A percentile compares a stretch with the other conserved stretches of the same genome.
Evolutionary conservation across 2,797 vertebrate genomes (phyloP).

Genomic region (Phoeniculus purpureus): DNA sequence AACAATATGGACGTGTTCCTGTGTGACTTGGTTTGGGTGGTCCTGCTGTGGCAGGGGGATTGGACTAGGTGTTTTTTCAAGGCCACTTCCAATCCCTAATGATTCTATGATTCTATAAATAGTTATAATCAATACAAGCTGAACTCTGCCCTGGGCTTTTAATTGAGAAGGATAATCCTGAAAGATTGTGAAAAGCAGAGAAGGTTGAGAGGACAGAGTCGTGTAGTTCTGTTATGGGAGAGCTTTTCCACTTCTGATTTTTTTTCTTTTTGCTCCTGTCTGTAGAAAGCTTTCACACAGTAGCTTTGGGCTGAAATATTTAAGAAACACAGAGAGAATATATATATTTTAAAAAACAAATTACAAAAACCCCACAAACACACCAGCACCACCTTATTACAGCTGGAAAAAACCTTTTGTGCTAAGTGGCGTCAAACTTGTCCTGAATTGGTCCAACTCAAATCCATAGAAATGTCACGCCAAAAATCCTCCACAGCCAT

Average conservation of each 20-base stretch:
- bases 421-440: neutral
- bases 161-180: neutral
- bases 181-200: neutral
- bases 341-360: neutral
- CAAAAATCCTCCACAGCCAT: neutral
- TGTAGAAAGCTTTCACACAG: neutral
- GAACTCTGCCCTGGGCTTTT: neutral
- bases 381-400: neutral
- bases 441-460: neutral
- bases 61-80: no score
- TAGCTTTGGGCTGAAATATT: neutral
- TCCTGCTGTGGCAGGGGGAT: no score
- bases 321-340: neutral
- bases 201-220: neutral
- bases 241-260: neutral
- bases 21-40: no score
- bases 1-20: no score
- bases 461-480: neutral
- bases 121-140: neutral
- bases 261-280: neutral
- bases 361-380: neutral
- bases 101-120: neutral
- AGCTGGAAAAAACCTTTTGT: neutral
- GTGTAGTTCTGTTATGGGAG: neutral
- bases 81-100: no score